Evolutionary conservation across 2,888 invertebrate genomes (phyloP), one percentile per base, ranked within the genome.

Genomic region (Oxycera nigricornis): DNA sequence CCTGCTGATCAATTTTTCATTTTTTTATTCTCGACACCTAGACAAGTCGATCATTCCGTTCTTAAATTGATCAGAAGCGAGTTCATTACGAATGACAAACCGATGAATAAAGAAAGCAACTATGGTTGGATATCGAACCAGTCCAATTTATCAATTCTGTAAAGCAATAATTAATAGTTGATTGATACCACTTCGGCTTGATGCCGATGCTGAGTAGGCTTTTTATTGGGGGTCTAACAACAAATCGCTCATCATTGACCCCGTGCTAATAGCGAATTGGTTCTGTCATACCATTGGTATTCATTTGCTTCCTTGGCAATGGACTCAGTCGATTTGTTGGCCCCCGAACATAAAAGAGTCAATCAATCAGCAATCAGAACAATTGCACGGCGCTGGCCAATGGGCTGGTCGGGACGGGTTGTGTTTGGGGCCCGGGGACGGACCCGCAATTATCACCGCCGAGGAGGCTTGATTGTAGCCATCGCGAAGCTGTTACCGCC

Each of bases 331-430:
- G 35, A 52, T 70, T 70, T 70, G 70, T 70, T 70, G 30, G 70
- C 52, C 55, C 52, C 55, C 70, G 26, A 70, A 31, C 30, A 70
- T 35, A 52, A 70, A 52, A 52, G 55, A 70, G 39, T 30, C 70
- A 70, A 70, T 70, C 70, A 70, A 70, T 70, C 70, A 70, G 70
- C 31, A 31, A 52, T 55, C 70, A 52, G 70, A 70, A 52, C 39
- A 65, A 65, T 52, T 55, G 31, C 22, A 26, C 30, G 65, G 62
- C n/a, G 17, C 46, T 67, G 67, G 67, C 67, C 67, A 67, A 67
- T 67, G 41, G 24, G 2, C 17, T 14, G 2, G 4, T n/a, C 11
- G 46, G 41, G 26, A 62, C 62, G 7, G 35, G 41, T 67, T 41
- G 22, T 67, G n/a, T 62, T 62, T 62, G 7, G n/a, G 11, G 30